Conservation (phyloP, 2,888 invertebrate species). For the Leptopilina drosophilae region DNA sequence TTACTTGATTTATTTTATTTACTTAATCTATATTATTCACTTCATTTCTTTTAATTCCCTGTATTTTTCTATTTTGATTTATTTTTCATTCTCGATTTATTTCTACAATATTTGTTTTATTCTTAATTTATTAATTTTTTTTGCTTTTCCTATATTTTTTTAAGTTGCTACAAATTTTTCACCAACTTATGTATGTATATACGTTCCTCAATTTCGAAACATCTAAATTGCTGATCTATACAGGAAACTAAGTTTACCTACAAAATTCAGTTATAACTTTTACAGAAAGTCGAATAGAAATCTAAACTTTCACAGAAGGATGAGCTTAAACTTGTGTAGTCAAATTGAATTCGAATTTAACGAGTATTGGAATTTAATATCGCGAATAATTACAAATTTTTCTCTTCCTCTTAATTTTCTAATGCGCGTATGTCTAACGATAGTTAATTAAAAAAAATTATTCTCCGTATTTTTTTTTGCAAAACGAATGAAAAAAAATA, state of each 20-base stretch:
- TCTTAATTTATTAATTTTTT: too few species aligned
- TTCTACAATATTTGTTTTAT: background rate
- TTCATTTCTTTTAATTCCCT: too few species aligned
- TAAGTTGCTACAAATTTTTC: background rate
- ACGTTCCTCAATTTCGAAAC: conserved; percentile 17
- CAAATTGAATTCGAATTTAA: conserved; percentile 18
- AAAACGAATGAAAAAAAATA: too few species aligned
- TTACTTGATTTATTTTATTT: too few species aligned
- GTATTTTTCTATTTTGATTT: too few species aligned
- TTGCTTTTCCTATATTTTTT: too few species aligned
- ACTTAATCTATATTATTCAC: too few species aligned
- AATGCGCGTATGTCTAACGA: too few species aligned
- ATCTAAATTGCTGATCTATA: conserved; percentile 36
- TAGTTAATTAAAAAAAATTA: too few species aligned
- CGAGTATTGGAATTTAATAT: conserved; percentile 12
- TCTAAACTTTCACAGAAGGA: conserved; percentile 18
- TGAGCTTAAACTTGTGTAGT: conserved; percentile 16
- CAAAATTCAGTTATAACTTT: conserved; percentile 30
- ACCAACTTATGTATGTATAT: background rate
- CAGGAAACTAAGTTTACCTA: conserved; percentile 28
- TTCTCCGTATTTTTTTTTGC: too few species aligned
- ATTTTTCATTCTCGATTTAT: background rate
- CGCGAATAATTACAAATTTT: conserved; percentile 1
- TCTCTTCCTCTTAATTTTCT: too few species aligned
- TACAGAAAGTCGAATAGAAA: conserved; percentile 38